phyloP scores from a whole-genome alignment of 1,140 invertebrate species.

The Acyrthosiphon pisum region DNA sequence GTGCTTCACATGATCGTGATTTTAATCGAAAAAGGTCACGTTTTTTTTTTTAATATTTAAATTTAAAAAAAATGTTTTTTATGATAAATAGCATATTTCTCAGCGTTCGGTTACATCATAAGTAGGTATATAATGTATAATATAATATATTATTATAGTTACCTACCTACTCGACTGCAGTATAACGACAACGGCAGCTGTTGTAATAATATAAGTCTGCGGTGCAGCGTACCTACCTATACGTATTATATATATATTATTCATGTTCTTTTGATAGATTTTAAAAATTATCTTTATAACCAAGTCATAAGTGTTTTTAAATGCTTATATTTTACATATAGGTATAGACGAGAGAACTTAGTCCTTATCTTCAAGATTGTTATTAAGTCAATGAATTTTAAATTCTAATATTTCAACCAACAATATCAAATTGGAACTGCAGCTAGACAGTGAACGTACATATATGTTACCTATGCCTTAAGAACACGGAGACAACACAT shows the following conservation, averaged over 20 bases:
- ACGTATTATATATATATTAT: not conserved
- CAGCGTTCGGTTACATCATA: not conserved
- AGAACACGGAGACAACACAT: not conserved
- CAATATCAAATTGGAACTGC: not conserved
- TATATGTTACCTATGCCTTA: not conserved
- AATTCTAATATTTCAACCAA: not conserved
- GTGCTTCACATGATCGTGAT: not conserved
- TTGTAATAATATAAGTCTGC: not conserved
- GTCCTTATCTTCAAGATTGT: not conserved
- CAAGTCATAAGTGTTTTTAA: not conserved
- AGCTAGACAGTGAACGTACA: no score
- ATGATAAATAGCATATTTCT: constrained; percentile 5
- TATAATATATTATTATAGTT: not conserved
- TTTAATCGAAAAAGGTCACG: constrained; percentile 40
- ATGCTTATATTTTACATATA: not conserved
- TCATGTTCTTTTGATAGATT: not conserved
- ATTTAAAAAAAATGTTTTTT: not conserved
- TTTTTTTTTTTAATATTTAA: not conserved
- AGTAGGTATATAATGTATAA: not conserved
- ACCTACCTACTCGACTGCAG: not conserved
- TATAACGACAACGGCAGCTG: not conserved
- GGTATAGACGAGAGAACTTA: not conserved
- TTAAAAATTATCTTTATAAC: not conserved
- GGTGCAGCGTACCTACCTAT: not conserved
- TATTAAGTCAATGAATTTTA: not conserved